Base-by-base conservation (phyloP, 2,113 vertebrate species). In the Gila orcuttii region DNA sequence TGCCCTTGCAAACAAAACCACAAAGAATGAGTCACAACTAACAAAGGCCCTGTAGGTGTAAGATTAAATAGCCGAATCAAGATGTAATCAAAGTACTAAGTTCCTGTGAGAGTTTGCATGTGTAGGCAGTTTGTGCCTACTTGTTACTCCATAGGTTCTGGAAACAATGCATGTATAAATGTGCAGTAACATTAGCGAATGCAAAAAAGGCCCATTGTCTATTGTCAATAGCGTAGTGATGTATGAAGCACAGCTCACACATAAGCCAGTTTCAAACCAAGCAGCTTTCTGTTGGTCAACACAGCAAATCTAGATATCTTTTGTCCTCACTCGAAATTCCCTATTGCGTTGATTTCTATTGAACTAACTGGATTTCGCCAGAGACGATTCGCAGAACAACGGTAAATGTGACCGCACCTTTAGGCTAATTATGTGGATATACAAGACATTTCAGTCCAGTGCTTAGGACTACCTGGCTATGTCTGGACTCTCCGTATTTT, bases 401-500 rank as follows among this genome's bases (percentile, higher is more conserved):
- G 3, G 19, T 36, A 21, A 21, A 36, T 69, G 17, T 69, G 66
- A 25, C 59, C 3, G 3, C 23, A 60, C 7, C 21, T 60, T 60
- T 25, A 25, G 23, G 9, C 8, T 60, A 11, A 25, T 60, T 60
- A 60, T 60, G 59, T 60, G 7, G 57, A 9, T 60, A 60, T 10
- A n/a, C 17, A 23, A 80, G 59, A 68, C 36, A 31, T 68, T 47
- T 50, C 15, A 39, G 39, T 74, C 23, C 15, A 52, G 25, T 21
- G 45, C 17, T 55, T 42, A 39, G 15, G 25, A 47, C 9, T 33
- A 52, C 98, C 97, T 99, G 97, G 68, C 98, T 99, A 94, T 99
- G 98, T 89, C 97, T 95, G 90, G 97, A 98, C 91, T 99, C 98
- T 10, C 97, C 98, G 0, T 99, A 99, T 92, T 99, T 99, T 87